A percentile compares a stretch with the other conserved stretches of the same genome.
phyloP scores from a whole-genome alignment of 2,797 vertebrate species.

The Myioborus miniatus region DNA sequence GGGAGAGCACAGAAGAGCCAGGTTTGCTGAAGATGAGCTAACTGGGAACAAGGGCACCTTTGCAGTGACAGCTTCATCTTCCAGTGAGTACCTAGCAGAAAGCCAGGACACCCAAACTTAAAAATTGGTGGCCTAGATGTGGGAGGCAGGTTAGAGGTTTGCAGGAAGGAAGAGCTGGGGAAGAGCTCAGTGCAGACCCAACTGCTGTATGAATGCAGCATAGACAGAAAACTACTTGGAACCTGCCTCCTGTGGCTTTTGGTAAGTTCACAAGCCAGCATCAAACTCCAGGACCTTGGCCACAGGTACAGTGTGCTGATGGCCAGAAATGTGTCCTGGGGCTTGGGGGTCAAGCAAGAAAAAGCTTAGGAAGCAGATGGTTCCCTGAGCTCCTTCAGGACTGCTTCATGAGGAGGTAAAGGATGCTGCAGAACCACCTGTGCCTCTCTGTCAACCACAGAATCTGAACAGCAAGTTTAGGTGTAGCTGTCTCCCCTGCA shows the following conservation, averaged over 20 bases:
- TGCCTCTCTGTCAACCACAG: neutral
- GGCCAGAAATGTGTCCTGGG: neutral
- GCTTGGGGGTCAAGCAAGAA: neutral
- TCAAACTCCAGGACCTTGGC: neutral
- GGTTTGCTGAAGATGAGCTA: neutral
- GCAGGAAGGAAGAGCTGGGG: neutral
- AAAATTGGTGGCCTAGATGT: neutral
- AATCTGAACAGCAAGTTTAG: neutral
- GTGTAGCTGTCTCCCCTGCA: neutral
- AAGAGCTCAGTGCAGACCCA: neutral
- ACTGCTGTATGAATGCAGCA: neutral
- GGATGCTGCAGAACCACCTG: neutral
- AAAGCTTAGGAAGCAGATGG: neutral
- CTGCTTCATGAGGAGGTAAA: neutral
- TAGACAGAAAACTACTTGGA: neutral
- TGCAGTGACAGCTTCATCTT: neutral
- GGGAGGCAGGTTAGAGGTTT: neutral
- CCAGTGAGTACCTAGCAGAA: fast-evolving
- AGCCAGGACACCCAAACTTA: neutral
- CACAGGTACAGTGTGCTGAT: neutral
- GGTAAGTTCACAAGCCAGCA: neutral
- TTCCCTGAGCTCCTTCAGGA: neutral
- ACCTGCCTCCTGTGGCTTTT: neutral
- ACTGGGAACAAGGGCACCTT: neutral
- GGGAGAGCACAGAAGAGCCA: neutral